Base-by-base conservation (phyloP, 1,140 invertebrate species). In the Hirudo medicinalis region DNA sequence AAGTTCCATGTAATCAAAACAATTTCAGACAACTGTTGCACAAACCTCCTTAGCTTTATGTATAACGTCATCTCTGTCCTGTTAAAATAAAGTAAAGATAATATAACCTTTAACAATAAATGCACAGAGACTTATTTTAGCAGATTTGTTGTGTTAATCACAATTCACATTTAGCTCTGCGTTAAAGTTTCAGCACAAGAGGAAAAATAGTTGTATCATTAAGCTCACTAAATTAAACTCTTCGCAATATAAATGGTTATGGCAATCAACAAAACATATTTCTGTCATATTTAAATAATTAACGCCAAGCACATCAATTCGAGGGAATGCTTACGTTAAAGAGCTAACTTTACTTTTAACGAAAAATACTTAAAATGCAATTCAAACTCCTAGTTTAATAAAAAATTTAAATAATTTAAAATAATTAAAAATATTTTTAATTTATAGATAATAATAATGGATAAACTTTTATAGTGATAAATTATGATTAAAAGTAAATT, bases 211-310 rank as follows among this genome's bases (percentile, higher is more conserved):
- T 9, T n/a, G 17, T 69, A 22, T 69, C 22, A 8, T 15, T 27
- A 32, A 13, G 36, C n/a, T 32, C n/a, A 69, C 67, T 36, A 13
- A 6, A 69, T 69, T 17, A 69, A 69, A 69, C 27, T 69, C 67
- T 69, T 69, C 67, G 43, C 25, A 22, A 36, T 69, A 69, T 22
- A 69, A 22, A 36, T 69, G 67, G 36, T 49, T 40, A n/a, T 69
- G 67, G 67, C 67, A 69, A 40, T 69, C 67, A 69, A 69, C 22
- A 40, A 27, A 69, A 32, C 22, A 1, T 49, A 49, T 49, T 49
- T 17, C 43, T 9, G 43, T 49, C 43, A 49, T 49, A 17, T 15
- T 49, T 49, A 36, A 5, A 49, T 1, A 15, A 11, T 49, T 49
- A 49, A 49, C 3, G 43, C 11, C 11, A 49, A 2, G 3, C 11